Percentiles rank a stretch among this genome's conserved stretches.
Evolutionary conservation across 2,888 invertebrate genomes (phyloP).

Genomic region (Sussaba pulchella): DNA sequence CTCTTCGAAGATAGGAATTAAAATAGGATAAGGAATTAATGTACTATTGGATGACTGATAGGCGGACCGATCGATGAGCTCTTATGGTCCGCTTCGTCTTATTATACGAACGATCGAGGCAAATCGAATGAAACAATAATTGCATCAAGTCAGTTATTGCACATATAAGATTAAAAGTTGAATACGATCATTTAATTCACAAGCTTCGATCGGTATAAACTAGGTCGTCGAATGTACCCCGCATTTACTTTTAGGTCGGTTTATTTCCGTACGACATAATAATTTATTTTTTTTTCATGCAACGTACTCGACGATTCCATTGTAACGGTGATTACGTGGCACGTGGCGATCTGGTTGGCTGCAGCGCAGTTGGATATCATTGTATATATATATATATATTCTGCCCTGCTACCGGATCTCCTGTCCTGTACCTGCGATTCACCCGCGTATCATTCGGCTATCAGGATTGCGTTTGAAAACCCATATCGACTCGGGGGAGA

Average conservation of each 20-base stretch:
- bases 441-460: conserved; percentile 54
- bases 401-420: conserved; percentile 48
- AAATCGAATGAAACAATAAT: too few species aligned
- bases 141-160: too few species aligned
- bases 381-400: conserved; percentile 60
- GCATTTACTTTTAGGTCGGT: background rate
- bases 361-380: conserved; percentile 56
- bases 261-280: conserved; percentile 3
- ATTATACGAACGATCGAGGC: too few species aligned
- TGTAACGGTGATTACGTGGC: conserved; percentile 52
- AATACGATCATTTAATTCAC: too few species aligned
- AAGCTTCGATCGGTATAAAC: background rate
- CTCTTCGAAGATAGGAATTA: too few species aligned
- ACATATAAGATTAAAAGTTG: too few species aligned
- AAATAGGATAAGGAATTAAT: too few species aligned
- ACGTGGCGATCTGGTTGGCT: conserved; percentile 45
- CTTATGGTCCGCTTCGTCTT: too few species aligned
- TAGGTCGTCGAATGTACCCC: background rate
- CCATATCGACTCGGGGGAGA: conserved; percentile 69
- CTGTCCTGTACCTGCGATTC: conserved; percentile 43
- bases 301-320: conserved; percentile 22
- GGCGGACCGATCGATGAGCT: too few species aligned
- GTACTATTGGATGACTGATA: too few species aligned
- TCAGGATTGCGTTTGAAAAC: conserved; percentile 59
- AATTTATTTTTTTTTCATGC: background rate